A percentile compares a stretch with the other conserved stretches of the same genome.
These are phyloP conservation scores for Aspidiotus rigidus DNA, from an alignment of 2,888 invertebrate species.

Conservation along the genomic window DNA sequence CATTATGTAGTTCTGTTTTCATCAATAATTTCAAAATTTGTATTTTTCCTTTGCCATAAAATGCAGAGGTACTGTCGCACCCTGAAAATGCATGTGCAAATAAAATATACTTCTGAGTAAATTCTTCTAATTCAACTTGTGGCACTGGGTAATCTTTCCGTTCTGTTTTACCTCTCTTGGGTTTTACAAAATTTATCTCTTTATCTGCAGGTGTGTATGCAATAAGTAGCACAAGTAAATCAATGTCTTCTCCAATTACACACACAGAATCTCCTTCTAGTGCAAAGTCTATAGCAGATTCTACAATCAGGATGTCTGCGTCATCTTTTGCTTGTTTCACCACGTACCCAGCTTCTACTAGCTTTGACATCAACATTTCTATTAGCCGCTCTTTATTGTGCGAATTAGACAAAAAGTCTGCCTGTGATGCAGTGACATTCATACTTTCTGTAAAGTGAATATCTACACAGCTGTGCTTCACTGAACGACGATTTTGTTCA, in stretches of 20 bases:
- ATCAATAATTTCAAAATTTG: no score
- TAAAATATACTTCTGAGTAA: neutral
- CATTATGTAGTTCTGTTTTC: no score
- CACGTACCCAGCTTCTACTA: no score
- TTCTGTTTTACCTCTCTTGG: conserved; percentile 32
- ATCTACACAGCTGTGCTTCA: no score
- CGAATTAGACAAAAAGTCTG: no score
- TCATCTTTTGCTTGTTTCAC: conserved; percentile 36
- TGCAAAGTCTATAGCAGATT: no score
- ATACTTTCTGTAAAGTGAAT: no score
- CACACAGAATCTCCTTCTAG: conserved; percentile 35
- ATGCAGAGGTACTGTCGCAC: no score
- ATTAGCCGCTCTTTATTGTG: no score
- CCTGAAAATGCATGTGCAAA: neutral
- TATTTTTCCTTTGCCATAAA: no score
- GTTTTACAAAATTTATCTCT: conserved; percentile 36
- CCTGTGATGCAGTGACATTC: no score
- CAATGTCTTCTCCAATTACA: conserved; percentile 39
- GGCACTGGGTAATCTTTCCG: conserved; percentile 17
- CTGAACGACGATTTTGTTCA: neutral
- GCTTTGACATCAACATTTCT: no score
- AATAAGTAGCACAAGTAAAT: conserved; percentile 38
- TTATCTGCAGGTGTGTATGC: conserved; percentile 4
- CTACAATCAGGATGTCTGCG: conserved; percentile 36
- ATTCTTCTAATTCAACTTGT: neutral